Conservation (phyloP, 2,888 invertebrate genomes). For the Drosophila rubida region DNA sequence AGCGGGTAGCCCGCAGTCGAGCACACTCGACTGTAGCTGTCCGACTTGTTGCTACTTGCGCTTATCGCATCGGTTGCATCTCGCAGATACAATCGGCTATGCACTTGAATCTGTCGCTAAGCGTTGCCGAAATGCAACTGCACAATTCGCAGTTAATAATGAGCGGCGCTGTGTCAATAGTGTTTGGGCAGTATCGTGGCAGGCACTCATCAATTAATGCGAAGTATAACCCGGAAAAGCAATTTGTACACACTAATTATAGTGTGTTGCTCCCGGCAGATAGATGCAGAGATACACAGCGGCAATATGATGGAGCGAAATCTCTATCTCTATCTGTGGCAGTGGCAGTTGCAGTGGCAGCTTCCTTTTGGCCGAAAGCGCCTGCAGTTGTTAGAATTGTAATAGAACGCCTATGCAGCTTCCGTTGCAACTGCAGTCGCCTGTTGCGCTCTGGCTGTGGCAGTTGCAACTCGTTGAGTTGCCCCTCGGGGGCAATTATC, state of each 20-base stretch:
- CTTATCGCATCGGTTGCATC: slow-evolving; percentile 47
- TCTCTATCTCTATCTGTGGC: slow-evolving; percentile 49
- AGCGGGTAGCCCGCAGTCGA: no score
- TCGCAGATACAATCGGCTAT: slow-evolving; percentile 47
- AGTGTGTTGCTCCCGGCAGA: slow-evolving; percentile 32
- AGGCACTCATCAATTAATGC: slow-evolving; percentile 55
- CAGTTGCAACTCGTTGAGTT: slow-evolving; percentile 53
- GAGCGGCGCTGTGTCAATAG: slow-evolving; percentile 4
- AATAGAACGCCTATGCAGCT: slow-evolving; percentile 57
- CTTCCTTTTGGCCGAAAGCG: slow-evolving; percentile 44
- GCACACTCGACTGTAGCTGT: no score
- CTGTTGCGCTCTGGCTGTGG: neutral
- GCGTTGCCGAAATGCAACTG: no score
- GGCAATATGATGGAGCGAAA: slow-evolving; percentile 5
- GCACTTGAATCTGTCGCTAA: slow-evolving; percentile 11
- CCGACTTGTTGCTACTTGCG: no score
- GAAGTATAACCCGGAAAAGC: slow-evolving; percentile 66
- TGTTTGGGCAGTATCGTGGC: slow-evolving; percentile 24
- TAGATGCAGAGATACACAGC: slow-evolving; percentile 22
- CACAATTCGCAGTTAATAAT: slow-evolving; percentile 32
- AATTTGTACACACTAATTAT: slow-evolving; percentile 60
- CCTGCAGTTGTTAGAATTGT: slow-evolving; percentile 69
- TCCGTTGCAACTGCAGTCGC: slow-evolving; percentile 27
- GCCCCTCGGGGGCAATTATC: slow-evolving; percentile 63
- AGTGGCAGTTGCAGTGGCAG: neutral